A percentile compares a stretch with the other conserved stretches of the same genome.
Evolutionary conservation across 2,797 vertebrate species (phyloP).

Genomic region (Sebastes hubbsi): DNA sequence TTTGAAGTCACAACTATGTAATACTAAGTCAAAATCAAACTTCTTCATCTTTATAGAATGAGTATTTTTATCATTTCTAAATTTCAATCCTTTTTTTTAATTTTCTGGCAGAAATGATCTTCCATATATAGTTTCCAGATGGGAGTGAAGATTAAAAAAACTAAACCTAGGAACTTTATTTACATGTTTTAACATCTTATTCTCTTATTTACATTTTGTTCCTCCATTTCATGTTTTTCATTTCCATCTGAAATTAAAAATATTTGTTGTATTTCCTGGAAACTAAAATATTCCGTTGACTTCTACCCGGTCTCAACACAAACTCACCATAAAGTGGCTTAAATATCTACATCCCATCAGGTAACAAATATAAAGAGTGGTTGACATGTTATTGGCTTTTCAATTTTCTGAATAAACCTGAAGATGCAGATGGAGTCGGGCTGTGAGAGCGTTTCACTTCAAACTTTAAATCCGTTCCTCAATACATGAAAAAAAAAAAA

Average conservation of each 20-base stretch:
- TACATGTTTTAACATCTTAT: constrained; percentile 69
- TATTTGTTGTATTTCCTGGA: background rate
- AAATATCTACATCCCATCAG: background rate
- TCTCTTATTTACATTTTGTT: constrained; percentile 76
- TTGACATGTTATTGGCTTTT: background rate
- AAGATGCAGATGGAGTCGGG: background rate
- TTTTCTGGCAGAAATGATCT: constrained; percentile 30
- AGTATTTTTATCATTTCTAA: background rate
- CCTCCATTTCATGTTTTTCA: constrained; percentile 12
- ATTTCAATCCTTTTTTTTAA: background rate
- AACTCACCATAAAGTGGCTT: background rate
- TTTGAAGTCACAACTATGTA: background rate
- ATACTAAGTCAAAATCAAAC: background rate
- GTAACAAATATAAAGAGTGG: background rate
- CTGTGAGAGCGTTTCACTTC: constrained; percentile 37
- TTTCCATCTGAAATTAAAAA: constrained; percentile 33
- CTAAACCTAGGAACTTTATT: constrained; percentile 68
- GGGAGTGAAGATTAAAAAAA: constrained; percentile 38
- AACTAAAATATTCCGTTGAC: background rate
- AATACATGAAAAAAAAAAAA: constrained; percentile 28
- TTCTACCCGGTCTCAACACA: background rate
- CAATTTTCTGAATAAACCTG: background rate
- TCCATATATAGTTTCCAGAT: constrained; percentile 32
- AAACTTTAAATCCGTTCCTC: constrained; percentile 53
- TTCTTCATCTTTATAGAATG: background rate